Percentiles rank a stretch among this genome's conserved stretches.
phyloP scores from a whole-genome alignment of 2,888 invertebrate species.

The Argynnis bischoffii region DNA sequence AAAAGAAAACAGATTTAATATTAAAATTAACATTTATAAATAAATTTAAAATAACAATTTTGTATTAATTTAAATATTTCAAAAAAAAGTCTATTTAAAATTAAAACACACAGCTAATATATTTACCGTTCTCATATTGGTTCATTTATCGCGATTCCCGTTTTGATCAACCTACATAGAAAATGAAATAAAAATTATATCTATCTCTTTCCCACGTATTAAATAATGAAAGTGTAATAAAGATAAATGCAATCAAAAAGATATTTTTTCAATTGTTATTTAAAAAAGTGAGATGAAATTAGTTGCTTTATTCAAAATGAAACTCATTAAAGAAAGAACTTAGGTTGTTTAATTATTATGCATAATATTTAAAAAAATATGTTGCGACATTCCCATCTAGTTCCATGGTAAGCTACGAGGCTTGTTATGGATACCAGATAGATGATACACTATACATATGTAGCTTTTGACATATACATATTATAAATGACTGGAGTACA shows the following conservation, averaged over 20 bases:
- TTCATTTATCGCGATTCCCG: constrained; percentile 47
- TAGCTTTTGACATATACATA: too few relatives aligned
- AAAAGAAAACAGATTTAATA: constrained; percentile 16
- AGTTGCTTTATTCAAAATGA: constrained; percentile 4
- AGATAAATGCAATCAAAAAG: constrained; percentile 22
- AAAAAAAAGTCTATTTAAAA: background rate
- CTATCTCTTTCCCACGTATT: constrained; percentile 19
- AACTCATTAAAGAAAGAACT: constrained; percentile 13
- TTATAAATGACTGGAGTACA: too few relatives aligned
- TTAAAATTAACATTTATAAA: background rate
- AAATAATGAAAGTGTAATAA: constrained; percentile 20
- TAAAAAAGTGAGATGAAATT: constrained; percentile 48
- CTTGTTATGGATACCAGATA: too few relatives aligned
- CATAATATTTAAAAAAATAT: too few relatives aligned
- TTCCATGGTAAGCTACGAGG: too few relatives aligned
- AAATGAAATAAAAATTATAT: constrained; percentile 12
- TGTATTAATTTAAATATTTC: background rate
- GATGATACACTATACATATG: too few relatives aligned
- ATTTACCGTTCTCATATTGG: constrained; percentile 60
- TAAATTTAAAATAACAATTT: background rate
- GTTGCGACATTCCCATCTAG: too few relatives aligned
- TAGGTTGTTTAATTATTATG: background rate
- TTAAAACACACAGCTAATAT: constrained; percentile 41
- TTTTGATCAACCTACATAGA: constrained; percentile 33
- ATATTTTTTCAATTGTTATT: constrained; percentile 55